Conservation (phyloP, 2,113 vertebrate genomes). For the Podilymbus podiceps region DNA sequence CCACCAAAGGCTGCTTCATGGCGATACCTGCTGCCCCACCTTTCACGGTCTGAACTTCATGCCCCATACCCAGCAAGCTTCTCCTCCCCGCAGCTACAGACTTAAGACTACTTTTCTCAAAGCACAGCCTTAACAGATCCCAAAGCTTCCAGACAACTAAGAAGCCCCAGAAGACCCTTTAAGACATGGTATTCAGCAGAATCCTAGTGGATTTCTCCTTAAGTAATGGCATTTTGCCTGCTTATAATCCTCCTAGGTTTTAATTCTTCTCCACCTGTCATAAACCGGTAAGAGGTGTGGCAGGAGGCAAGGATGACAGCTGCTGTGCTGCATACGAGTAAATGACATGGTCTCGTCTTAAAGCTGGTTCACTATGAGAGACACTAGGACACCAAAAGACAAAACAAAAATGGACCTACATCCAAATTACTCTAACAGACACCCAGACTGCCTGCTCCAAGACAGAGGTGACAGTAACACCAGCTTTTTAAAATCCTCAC, state of each 20-base stretch:
- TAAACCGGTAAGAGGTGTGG: not conserved
- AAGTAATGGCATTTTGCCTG: constrained; percentile 14
- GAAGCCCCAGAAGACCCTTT: not conserved
- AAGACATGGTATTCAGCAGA: not conserved
- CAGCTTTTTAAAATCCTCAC: not conserved
- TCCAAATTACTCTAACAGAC: not conserved
- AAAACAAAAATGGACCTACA: not conserved
- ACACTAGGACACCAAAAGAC: not conserved
- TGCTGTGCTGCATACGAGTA: not conserved
- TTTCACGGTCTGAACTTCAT: not conserved
- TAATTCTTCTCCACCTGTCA: not conserved
- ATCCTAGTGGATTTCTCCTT: not conserved
- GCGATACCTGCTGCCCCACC: not conserved
- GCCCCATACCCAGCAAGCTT: not conserved
- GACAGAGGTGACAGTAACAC: not conserved
- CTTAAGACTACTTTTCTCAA: not conserved
- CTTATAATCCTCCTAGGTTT: not conserved
- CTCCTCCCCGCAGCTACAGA: not conserved
- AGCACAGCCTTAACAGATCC: not conserved
- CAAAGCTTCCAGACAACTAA: constrained; percentile 34
- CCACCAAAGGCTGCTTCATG: not conserved
- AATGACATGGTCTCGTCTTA: not conserved
- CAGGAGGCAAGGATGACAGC: not conserved
- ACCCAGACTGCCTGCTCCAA: not conserved
- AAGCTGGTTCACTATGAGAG: not conserved